Conservation (phyloP, 2,888 invertebrate genomes). For the Cephus pulcher region DNA sequence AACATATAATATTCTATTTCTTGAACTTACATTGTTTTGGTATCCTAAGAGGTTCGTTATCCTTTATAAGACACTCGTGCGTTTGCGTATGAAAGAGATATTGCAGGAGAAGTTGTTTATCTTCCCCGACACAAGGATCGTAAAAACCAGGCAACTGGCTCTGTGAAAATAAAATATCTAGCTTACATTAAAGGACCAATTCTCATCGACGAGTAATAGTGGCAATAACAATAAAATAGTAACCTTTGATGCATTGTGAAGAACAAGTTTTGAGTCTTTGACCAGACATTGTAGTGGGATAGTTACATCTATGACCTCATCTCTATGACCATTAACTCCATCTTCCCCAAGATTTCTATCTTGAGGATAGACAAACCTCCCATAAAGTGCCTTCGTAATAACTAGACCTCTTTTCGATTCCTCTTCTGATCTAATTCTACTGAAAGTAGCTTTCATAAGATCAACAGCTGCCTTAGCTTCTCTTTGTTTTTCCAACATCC, state of each 20-base stretch:
- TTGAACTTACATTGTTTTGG: constrained; percentile 77
- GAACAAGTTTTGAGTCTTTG: constrained; percentile 87
- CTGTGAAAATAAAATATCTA: constrained; percentile 69
- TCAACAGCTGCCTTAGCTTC: constrained; percentile 90
- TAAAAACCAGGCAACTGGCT: constrained; percentile 96
- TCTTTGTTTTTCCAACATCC: constrained; percentile 81
- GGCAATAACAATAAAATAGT: background rate
- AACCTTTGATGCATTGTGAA: constrained; percentile 90
- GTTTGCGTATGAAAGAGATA: constrained; percentile 85
- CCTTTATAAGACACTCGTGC: constrained; percentile 84
- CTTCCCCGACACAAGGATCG: constrained; percentile 94
- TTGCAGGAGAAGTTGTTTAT: constrained; percentile 86
- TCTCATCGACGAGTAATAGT: background rate
- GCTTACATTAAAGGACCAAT: background rate
- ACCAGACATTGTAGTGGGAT: constrained; percentile 94
- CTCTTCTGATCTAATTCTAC: constrained; percentile 85
- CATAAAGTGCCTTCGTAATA: constrained; percentile 86
- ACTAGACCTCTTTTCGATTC: constrained; percentile 85
- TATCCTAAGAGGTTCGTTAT: constrained; percentile 83
- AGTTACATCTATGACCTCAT: constrained; percentile 89
- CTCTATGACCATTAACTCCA: constrained; percentile 45
- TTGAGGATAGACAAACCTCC: constrained; percentile 71
- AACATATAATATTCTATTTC: constrained; percentile 27
- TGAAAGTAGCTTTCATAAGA: constrained; percentile 91
- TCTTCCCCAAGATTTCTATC: constrained; percentile 45